Conservation (phyloP, 2,797 vertebrate genomes). For the Sebastes diploproa region DNA sequence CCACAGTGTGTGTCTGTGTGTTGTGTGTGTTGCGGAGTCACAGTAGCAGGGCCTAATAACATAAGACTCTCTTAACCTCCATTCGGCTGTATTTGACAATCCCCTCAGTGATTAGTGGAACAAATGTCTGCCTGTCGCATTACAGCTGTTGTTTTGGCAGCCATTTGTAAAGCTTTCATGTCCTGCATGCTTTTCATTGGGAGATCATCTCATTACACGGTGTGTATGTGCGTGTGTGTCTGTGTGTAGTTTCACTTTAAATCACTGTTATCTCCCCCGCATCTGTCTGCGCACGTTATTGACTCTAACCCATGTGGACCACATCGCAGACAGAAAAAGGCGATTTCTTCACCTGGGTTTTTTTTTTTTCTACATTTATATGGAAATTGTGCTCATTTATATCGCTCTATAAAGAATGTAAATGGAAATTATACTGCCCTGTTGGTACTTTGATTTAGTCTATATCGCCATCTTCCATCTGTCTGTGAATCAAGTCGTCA, state of each 20-base stretch:
- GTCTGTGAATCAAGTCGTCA: constrained; percentile 40
- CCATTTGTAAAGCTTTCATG: constrained; percentile 60
- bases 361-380: constrained; percentile 24
- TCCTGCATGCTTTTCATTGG: constrained; percentile 49
- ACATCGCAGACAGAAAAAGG: constrained; percentile 9
- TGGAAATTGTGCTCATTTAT: constrained; percentile 53
- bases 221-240: background rate
- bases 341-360: constrained; percentile 18
- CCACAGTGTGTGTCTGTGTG: background rate
- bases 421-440: constrained; percentile 34
- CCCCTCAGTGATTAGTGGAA: constrained; percentile 68
- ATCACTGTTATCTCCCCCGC: constrained; percentile 31
- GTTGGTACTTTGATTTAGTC: constrained; percentile 40
- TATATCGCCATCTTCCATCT: constrained; percentile 45
- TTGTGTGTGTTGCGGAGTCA: constrained; percentile 16
- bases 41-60: constrained; percentile 39
- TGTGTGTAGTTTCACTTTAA: constrained; percentile 15
- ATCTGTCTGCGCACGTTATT: constrained; percentile 44
- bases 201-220: constrained; percentile 59
- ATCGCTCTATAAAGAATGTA: constrained; percentile 43
- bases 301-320: constrained; percentile 22
- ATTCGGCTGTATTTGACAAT: constrained; percentile 60
- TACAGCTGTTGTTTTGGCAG: constrained; percentile 67
- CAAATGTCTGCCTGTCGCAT: constrained; percentile 72
- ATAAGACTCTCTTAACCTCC: constrained; percentile 62